Evolutionary conservation across 64 coral and sea anemone species (phyloP), one percentile per base, ranked within the genome.

Genomic region (Montipora capricornis): DNA sequence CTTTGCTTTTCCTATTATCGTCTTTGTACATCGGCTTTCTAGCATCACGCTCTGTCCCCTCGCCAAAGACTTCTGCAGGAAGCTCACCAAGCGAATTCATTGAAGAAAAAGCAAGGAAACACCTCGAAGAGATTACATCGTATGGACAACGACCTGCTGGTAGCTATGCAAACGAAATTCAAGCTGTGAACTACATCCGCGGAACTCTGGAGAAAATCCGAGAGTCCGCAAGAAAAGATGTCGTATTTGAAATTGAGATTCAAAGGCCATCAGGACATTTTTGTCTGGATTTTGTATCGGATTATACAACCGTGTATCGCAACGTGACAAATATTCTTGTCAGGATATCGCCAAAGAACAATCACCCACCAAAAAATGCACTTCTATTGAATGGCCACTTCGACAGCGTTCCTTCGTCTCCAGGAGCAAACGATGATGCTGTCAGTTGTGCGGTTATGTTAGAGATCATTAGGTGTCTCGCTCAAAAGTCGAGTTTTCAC

Each of bases 381-480:
- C 52, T 99, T 37, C 79, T 94, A 47, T 66, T 99, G 0, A 99
- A 96, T 95, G 95, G 95, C 14, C 98, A 99, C 74, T 99, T 99
- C 86, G 98, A 99, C 53, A 94, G 92, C 20, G 92, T 92, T 76
- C 95, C 95, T 26, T 78, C 77, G 5, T 91, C 92, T 6, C 98
- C 98, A 4, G 98, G 95, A 1, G 98, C 98, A 0, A 96, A 92
- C 88, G 98, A 99, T 44, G 98, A 99, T 80, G 98, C 89, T 2
- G 98, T 96, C 14, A 99, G 98, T 60, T 99, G 98, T 87, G 95
- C 95, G 0, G 94, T 95, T 8, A 99, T 99, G 98, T 80, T 99
- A 24, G 98, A 99, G 68, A 50, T 99, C 17, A 15, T 99, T n/a
- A 89, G 98, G 57, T 95, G 95, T 44, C 73, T 99, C 20, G 73